Percentiles rank a stretch among this genome's conserved stretches.
These are phyloP conservation scores for Venustaconcha ellipsiformis DNA, from an alignment of 1,140 invertebrate genomes.

Conservation along the genomic window DNA sequence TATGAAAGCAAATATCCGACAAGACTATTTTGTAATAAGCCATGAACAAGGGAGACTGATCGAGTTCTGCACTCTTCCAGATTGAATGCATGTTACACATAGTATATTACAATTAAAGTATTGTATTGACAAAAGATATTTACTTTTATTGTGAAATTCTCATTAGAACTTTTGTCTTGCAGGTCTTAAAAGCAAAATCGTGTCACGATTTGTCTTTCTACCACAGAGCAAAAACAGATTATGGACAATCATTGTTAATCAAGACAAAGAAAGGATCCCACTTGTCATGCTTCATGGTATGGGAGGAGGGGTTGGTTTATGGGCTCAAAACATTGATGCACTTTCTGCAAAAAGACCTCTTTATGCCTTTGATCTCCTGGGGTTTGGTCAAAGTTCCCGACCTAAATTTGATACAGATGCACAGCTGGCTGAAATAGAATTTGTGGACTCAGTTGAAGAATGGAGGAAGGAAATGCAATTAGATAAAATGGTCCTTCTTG, in stretches of 20 bases:
- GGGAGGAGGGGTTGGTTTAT: conserved; percentile 92
- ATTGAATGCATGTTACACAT: too few relatives aligned
- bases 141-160: too few relatives aligned
- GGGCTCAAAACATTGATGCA: conserved; percentile 83
- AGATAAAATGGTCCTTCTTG: conserved; percentile 88
- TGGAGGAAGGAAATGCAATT: conserved; percentile 93
- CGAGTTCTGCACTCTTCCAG: too few relatives aligned
- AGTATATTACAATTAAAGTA: too few relatives aligned
- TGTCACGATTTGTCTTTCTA: conserved; percentile 86
- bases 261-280: conserved; percentile 72
- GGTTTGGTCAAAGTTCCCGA: conserved; percentile 93
- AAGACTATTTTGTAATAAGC: too few relatives aligned
- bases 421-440: conserved; percentile 85
- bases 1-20: too few relatives aligned
- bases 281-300: conserved; percentile 94
- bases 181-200: conserved; percentile 80
- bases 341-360: conserved; percentile 84
- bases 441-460: conserved; percentile 93
- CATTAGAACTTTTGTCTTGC: conserved; percentile 29
- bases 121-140: too few relatives aligned
- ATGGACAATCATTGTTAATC: conserved; percentile 89
- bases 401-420: conserved; percentile 86
- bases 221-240: conserved; percentile 83
- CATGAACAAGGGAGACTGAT: too few relatives aligned
- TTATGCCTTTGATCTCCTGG: conserved; percentile 93